Percentiles rank a stretch among this genome's conserved stretches.
phyloP scores from a whole-genome alignment of 2,113 vertebrate species.

The Syngnathus floridae region DNA sequence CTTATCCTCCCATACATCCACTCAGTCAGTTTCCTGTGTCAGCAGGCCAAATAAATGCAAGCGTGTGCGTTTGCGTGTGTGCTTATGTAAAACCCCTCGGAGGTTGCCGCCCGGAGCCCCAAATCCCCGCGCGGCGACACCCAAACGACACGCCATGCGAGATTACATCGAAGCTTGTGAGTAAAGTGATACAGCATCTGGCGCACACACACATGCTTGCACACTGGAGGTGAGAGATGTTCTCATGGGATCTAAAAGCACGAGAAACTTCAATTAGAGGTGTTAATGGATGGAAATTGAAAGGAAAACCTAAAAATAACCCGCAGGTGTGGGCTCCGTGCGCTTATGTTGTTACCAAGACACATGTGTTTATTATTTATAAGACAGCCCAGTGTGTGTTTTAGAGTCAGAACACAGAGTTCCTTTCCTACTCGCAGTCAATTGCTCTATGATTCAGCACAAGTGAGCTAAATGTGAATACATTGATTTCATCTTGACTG shows the following conservation, averaged over 20 bases:
- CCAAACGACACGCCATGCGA: slow-evolving; percentile 34
- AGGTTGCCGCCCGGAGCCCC: not conserved
- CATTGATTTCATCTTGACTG: slow-evolving; percentile 22
- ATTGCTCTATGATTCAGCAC: slow-evolving; percentile 57
- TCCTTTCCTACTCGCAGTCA: slow-evolving; percentile 33
- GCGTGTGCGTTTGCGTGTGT: slow-evolving; percentile 24
- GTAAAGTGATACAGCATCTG: slow-evolving; percentile 54
- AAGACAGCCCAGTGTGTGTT: slow-evolving; percentile 1
- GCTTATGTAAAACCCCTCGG: slow-evolving; percentile 3
- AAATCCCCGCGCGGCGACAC: slow-evolving; percentile 6
- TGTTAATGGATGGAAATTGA: slow-evolving; percentile 1
- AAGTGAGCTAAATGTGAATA: slow-evolving; percentile 42
- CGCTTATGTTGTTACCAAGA: slow-evolving; percentile 30
- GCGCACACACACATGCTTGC: slow-evolving; percentile 14
- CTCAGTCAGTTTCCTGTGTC: slow-evolving; percentile 52
- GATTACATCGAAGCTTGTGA: slow-evolving; percentile 51
- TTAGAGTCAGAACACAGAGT: slow-evolving; percentile 18
- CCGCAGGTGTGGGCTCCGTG: not conserved
- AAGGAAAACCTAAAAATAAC: slow-evolving; percentile 21
- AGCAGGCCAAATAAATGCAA: slow-evolving; percentile 45
- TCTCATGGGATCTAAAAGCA: slow-evolving; percentile 1
- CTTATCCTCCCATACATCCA: slow-evolving; percentile 52
- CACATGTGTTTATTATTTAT: slow-evolving; percentile 56
- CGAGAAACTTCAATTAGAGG: not conserved
- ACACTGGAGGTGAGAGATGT: not conserved